Conservation (phyloP, 2,888 invertebrate species). For the Trichogramma dendrolimi region DNA sequence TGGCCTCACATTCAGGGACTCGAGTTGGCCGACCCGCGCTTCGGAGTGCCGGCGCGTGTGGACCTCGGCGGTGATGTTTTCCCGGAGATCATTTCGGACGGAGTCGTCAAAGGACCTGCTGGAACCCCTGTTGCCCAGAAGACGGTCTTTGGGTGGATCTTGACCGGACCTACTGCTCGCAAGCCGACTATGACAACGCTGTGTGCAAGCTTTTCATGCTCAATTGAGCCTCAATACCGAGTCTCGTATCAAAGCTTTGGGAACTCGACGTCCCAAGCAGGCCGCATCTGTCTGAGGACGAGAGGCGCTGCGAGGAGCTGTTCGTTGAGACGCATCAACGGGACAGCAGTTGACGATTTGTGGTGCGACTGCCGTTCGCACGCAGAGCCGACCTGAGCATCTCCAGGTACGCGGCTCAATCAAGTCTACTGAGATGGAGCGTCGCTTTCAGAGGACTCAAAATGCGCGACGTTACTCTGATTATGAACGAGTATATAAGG, state of each 20-base stretch:
- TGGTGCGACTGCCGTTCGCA: too few species aligned
- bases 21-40: too few species aligned
- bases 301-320: neutral
- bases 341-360: too few species aligned
- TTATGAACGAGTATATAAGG: neutral
- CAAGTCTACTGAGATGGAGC: too few species aligned
- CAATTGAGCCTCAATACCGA: neutral
- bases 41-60: neutral
- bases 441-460: neutral
- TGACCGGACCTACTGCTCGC: neutral
- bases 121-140: neutral
- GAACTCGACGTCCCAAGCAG: neutral
- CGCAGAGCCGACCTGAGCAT: too few species aligned
- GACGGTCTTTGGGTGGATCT: neutral
- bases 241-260: neutral
- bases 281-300: neutral
- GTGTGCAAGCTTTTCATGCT: constrained; percentile 1
- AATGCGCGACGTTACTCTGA: too few species aligned
- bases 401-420: too few species aligned
- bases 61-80: neutral
- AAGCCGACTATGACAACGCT: neutral
- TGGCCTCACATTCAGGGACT: neutral
- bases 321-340: neutral
- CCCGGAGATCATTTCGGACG: neutral
- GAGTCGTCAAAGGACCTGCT: neutral